Evolutionary conservation across 2,797 vertebrate genomes (phyloP).

Genomic region (Podarcis lilfordi): DNA sequence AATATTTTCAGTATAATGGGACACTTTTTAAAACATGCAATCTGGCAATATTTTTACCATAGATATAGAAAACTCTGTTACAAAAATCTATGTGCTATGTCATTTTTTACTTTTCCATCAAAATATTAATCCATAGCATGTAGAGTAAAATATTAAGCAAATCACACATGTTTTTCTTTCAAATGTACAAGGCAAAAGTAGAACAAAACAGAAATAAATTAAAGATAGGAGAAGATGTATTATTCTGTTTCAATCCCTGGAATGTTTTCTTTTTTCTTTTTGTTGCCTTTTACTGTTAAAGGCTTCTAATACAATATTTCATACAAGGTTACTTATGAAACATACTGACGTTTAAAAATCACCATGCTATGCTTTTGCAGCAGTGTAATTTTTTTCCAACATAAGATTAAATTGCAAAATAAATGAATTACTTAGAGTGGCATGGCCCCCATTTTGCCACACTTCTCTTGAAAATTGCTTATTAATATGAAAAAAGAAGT

Average conservation of each 20-base stretch:
- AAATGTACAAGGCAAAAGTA: constrained; percentile 40
- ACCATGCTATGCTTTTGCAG: constrained; percentile 80
- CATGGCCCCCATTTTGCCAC: constrained; percentile 86
- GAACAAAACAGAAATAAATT: constrained; percentile 47
- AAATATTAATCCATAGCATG: constrained; percentile 14
- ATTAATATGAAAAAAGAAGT: constrained; percentile 88
- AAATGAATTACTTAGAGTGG: constrained; percentile 92
- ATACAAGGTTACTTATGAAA: constrained; percentile 81
- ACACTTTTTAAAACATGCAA: constrained; percentile 3
- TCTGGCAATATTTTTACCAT: constrained; percentile 36
- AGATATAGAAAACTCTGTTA: constrained; percentile 18
- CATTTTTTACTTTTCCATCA: constrained; percentile 27
- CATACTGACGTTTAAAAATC: constrained; percentile 92
- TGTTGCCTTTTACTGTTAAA: constrained; percentile 67
- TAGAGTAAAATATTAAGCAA: constrained; percentile 43
- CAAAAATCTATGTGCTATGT: constrained; percentile 5
- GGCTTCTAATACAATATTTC: constrained; percentile 74
- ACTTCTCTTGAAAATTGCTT: constrained; percentile 86
- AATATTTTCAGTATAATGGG: background rate
- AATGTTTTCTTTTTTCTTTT: constrained; percentile 48
- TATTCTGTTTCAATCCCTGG: constrained; percentile 48
- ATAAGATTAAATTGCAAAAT: constrained; percentile 94
- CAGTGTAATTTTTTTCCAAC: constrained; percentile 82
- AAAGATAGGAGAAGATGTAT: constrained; percentile 45
- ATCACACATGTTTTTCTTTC: constrained; percentile 38